A percentile compares a stretch with the other conserved stretches of the same genome.
Evolutionary conservation across 2,113 vertebrate genomes (phyloP).

Genomic region (Oncorhynchus nerka): DNA sequence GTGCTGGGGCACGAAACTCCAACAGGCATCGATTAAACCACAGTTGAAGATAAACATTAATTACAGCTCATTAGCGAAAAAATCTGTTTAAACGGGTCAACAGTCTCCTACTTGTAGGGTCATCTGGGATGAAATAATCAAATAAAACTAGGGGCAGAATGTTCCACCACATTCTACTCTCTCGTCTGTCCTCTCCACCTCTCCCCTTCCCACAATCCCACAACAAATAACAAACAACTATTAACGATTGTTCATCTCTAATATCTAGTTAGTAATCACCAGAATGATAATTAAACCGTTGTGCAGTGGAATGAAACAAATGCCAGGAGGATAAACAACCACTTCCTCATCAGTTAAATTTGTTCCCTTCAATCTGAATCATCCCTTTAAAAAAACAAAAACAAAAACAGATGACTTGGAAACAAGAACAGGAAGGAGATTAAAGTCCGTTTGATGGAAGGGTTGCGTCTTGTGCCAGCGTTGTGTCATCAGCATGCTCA

Average conservation of each 20-base stretch:
- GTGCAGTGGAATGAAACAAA: constrained; percentile 60
- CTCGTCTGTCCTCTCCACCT: constrained; percentile 9
- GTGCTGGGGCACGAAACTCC: constrained; percentile 30
- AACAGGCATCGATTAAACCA: constrained; percentile 32
- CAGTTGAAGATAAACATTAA: constrained; percentile 34
- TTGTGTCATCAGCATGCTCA: not conserved
- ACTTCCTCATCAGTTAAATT: constrained; percentile 52
- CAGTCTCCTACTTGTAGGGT: constrained; percentile 32
- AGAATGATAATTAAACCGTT: constrained; percentile 56
- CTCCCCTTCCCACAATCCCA: constrained; percentile 12
- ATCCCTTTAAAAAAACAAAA: constrained; percentile 42
- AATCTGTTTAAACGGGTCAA: constrained; percentile 43
- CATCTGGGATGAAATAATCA: constrained; percentile 21
- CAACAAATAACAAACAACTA: constrained; percentile 55
- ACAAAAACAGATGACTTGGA: constrained; percentile 15
- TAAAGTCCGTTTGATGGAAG: not conserved
- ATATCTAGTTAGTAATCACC: constrained; percentile 64
- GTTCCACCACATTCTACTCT: constrained; percentile 11
- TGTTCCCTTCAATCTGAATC: constrained; percentile 41
- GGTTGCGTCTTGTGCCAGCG: not conserved
- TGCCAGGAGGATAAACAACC: constrained; percentile 51
- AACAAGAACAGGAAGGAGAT: constrained; percentile 12
- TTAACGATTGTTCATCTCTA: constrained; percentile 47
- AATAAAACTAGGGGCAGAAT: constrained; percentile 23
- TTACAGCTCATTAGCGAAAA: constrained; percentile 44